Evolutionary conservation across 2,888 invertebrate species (phyloP).

Genomic region (Blera fallax): DNA sequence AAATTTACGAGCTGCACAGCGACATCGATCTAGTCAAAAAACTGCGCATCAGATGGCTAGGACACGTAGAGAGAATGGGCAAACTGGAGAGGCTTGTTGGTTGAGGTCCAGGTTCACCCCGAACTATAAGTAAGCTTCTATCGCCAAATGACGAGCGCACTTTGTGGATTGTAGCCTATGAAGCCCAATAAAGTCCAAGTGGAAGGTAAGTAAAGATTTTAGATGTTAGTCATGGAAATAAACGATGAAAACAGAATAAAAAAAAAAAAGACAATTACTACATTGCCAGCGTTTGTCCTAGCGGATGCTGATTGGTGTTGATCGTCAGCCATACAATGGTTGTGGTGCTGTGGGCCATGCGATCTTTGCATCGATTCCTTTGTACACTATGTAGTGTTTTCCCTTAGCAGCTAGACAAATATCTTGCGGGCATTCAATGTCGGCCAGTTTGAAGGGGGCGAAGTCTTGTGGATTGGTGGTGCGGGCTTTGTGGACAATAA

Average conservation of each 20-base stretch:
- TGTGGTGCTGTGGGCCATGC: slow-evolving; percentile 90
- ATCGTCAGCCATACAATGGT: slow-evolving; percentile 60
- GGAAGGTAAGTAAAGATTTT: slow-evolving; percentile 43
- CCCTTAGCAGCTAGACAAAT: slow-evolving; percentile 88
- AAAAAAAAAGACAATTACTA: slow-evolving; percentile 43
- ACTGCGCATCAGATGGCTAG: too few species aligned
- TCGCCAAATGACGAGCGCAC: too few species aligned
- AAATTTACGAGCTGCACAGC: too few species aligned
- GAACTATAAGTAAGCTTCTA: too few species aligned
- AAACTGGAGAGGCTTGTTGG: too few species aligned
- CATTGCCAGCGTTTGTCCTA: slow-evolving; percentile 48
- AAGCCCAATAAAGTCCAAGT: too few species aligned
- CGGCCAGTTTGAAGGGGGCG: slow-evolving; percentile 93
- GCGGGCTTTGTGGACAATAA: slow-evolving; percentile 96
- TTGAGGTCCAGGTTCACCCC: too few species aligned
- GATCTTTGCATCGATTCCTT: slow-evolving; percentile 97
- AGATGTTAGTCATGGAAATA: slow-evolving; percentile 71
- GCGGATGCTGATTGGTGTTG: slow-evolving; percentile 6
- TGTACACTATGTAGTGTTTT: slow-evolving; percentile 95
- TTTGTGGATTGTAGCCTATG: too few species aligned
- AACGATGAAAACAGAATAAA: slow-evolving; percentile 50
- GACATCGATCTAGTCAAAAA: too few species aligned
- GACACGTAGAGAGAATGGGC: too few species aligned
- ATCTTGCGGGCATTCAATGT: slow-evolving; percentile 95
- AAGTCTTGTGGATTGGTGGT: slow-evolving; percentile 99